Base-by-base conservation (phyloP, 1,140 invertebrate genomes). In the Drosophila repletoides region DNA sequence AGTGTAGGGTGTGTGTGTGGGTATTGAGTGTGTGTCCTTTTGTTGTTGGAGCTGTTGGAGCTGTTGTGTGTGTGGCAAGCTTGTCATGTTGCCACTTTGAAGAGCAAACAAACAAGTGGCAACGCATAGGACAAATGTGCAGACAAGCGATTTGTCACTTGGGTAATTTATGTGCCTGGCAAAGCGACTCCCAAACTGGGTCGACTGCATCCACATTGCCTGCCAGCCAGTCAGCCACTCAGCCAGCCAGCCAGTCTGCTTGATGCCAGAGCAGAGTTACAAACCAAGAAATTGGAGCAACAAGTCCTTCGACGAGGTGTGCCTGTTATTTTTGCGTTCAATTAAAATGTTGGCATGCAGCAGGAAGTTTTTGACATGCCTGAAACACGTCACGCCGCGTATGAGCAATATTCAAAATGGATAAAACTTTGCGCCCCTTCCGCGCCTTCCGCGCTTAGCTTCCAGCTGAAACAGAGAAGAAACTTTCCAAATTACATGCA, bases 141-240 rank as follows among this genome's bases (percentile, higher is more conserved):
- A 59, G 79, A 83, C 77, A 71, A 72, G 70, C 70, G 74, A 83
- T 84, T 79, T 84, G 80, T 84, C 79, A 74, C 74, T 64, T 49
- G 46, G n/a, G 45, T 70, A 74, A 84, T 63, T 71, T 66, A 80
- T 73, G 55, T 71, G 51, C 38, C 31, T 43, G 40, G 22, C 10
- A 31, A 59, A 63, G 31, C 40, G 31, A 51, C 59, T 48, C 59
- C n/a, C 56, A 56, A 77, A 66, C 51, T 69, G 59, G 59, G 58
- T 69, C 58, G 61, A 66, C 69, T 72, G 38, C 26, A 36, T 34
- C 19, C 28, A 22, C 10, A 31, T 22, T 45, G 17, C n/a, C 17
- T 12, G 41, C 21, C 17, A 33, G 48, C 19, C 52, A 26, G 52
- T 55, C 38, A 12, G n/a, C 21, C 4, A 22, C 7, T 14, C 12